A percentile compares a stretch with the other conserved stretches of the same genome.
phyloP scores from a whole-genome alignment of 2,113 vertebrate species.

The Seriola rivoliana region DNA sequence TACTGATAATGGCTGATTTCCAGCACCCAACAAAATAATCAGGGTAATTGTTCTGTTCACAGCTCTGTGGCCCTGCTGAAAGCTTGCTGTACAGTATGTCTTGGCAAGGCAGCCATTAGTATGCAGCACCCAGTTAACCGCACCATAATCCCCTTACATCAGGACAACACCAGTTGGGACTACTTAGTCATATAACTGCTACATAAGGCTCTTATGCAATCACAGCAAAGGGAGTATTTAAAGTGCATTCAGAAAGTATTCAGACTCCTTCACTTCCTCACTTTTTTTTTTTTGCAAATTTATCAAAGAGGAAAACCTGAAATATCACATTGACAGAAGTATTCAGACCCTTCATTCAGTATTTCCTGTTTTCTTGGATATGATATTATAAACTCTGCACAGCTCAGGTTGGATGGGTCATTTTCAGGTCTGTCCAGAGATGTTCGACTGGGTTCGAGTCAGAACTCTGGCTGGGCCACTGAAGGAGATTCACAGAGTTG shows the following conservation, averaged over 20 bases:
- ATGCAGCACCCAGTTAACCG: constrained; percentile 49
- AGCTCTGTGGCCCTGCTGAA: constrained; percentile 9
- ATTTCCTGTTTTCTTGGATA: no score
- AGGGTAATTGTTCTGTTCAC: neutral
- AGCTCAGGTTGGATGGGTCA: no score
- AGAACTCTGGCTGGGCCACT: no score
- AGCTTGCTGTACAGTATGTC: neutral
- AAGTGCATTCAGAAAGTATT: neutral
- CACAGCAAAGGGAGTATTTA: constrained; percentile 19
- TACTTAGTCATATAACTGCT: constrained; percentile 55
- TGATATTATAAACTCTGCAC: no score
- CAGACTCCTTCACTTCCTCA: no score
- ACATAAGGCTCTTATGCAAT: constrained; percentile 43
- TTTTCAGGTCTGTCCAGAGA: no score
- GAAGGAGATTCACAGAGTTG: no score
- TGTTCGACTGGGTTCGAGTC: no score
- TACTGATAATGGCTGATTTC: neutral
- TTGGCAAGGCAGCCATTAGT: constrained; percentile 1
- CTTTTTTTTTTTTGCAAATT: no score
- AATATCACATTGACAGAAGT: no score
- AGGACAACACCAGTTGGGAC: constrained; percentile 46
- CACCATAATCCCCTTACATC: constrained; percentile 65
- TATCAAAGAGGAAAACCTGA: no score
- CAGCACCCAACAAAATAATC: neutral
- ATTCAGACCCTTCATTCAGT: no score